These are phyloP conservation scores for Elmis aenea DNA, from an alignment of 2,888 invertebrate genomes.

Conservation along the genomic window DNA sequence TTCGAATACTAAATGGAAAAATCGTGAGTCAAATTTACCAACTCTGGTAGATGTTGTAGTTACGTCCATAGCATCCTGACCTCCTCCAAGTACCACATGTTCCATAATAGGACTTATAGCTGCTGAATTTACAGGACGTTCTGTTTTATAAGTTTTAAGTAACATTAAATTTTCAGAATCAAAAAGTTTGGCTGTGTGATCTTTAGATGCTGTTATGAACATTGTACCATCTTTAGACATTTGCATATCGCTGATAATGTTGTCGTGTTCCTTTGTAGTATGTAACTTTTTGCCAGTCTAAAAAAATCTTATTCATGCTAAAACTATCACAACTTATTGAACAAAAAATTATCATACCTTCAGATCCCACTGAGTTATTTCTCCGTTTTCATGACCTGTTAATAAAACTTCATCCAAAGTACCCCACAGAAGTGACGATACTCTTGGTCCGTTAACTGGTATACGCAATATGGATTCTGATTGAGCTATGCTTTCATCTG, in stretches of 20 bases:
- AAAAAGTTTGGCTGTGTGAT: slow-evolving; percentile 92
- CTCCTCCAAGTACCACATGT: slow-evolving; percentile 97
- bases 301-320: slow-evolving; percentile 30
- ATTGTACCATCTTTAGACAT: slow-evolving; percentile 87
- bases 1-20: slow-evolving; percentile 94
- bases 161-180: slow-evolving; percentile 82
- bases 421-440: slow-evolving; percentile 93
- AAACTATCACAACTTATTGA: slow-evolving; percentile 3
- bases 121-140: slow-evolving; percentile 96
- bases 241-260: slow-evolving; percentile 94
- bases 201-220: slow-evolving; percentile 97
- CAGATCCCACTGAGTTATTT: slow-evolving; percentile 89
- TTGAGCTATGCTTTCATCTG: slow-evolving; percentile 63
- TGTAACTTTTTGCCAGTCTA: slow-evolving; percentile 78
- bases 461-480: slow-evolving; percentile 74
- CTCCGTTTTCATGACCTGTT: slow-evolving; percentile 92
- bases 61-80: slow-evolving; percentile 99
- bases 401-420: slow-evolving; percentile 86
- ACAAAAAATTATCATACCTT: slow-evolving; percentile 52
- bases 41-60: slow-evolving; percentile 90
- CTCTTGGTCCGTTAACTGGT: slow-evolving; percentile 75
- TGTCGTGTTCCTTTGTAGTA: slow-evolving; percentile 75
- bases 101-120: slow-evolving; percentile 92
- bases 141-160: slow-evolving; percentile 94
- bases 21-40: slow-evolving; percentile 67